A percentile compares a stretch with the other conserved stretches of the same genome.
Conservation (phyloP, 2,888 invertebrate species). For the Clistopyga incitator region DNA sequence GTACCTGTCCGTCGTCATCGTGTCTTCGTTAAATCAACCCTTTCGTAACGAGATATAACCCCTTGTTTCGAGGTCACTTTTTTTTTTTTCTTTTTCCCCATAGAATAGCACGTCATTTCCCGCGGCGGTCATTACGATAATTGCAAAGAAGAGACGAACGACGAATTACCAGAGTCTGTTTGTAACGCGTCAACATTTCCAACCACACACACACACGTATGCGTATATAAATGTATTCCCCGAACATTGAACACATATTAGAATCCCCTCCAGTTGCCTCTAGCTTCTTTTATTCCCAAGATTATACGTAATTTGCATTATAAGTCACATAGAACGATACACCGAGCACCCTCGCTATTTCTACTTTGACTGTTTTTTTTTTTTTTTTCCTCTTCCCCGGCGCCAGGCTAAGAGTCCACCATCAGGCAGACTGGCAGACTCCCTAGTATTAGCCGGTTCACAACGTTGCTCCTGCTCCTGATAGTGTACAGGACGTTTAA, state of each 20-base stretch:
- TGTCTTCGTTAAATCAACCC: not conserved
- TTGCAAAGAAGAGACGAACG: slow-evolving; percentile 41
- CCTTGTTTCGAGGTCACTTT: not conserved
- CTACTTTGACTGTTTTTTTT: slow-evolving; percentile 7
- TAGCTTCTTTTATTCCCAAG: slow-evolving; percentile 17
- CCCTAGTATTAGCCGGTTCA: slow-evolving; percentile 31
- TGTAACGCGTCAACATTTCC: slow-evolving; percentile 15
- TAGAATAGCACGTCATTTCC: slow-evolving; percentile 31
- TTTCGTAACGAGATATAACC: not conserved
- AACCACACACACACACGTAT: not conserved
- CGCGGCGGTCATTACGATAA: slow-evolving; percentile 36
- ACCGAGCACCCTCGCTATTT: slow-evolving; percentile 45
- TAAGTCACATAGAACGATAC: slow-evolving; percentile 43
- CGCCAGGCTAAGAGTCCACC: slow-evolving; percentile 54
- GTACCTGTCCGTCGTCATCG: not conserved
- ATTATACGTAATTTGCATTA: slow-evolving; percentile 64
- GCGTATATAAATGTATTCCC: not conserved
- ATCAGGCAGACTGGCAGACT: slow-evolving; percentile 35
- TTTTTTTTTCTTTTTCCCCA: not conserved
- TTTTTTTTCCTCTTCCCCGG: slow-evolving; percentile 32
- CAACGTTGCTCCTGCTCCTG: not conserved
- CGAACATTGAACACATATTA: not conserved
- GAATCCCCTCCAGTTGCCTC: not conserved
- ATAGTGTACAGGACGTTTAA: not conserved
- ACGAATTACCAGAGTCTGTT: slow-evolving; percentile 14